phyloP scores from a whole-genome alignment of 2,888 invertebrate genomes.

The Opisthograptis luteolata region DNA sequence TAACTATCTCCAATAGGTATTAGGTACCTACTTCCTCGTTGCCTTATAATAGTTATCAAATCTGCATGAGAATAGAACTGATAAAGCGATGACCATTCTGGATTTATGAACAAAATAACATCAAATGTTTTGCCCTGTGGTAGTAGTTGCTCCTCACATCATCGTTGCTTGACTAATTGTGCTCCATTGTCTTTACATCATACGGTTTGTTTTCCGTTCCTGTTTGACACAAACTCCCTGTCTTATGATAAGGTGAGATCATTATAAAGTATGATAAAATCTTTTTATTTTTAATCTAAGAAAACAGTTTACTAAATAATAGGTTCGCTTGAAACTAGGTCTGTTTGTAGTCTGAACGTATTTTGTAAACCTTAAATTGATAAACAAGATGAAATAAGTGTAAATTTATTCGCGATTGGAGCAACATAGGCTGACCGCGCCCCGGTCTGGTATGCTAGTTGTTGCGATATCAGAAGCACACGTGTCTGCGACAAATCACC shows the following conservation, averaged over 20 bases:
- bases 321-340: background rate
- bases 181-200: constrained; percentile 41
- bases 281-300: no score
- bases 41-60: background rate
- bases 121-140: background rate
- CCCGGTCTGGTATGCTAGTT: constrained; percentile 66
- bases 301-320: no score
- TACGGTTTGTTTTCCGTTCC: constrained; percentile 17
- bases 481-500: constrained; percentile 56
- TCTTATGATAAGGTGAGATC: constrained; percentile 7
- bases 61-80: no score
- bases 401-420: constrained; percentile 62
- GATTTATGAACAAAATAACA: background rate
- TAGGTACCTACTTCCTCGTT: background rate
- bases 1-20: background rate
- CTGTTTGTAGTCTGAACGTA: background rate
- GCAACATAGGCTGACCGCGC: constrained; percentile 66
- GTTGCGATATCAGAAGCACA: constrained; percentile 67
- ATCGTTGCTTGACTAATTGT: constrained; percentile 43
- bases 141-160: constrained; percentile 15
- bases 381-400: constrained; percentile 30
- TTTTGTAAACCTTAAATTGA: constrained; percentile 11
- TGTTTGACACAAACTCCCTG: background rate
- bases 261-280: background rate
- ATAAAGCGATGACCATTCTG: background rate